These are phyloP conservation scores for Lasioglossum calceatum DNA, from an alignment of 2,888 invertebrate genomes.

Conservation along the genomic window DNA sequence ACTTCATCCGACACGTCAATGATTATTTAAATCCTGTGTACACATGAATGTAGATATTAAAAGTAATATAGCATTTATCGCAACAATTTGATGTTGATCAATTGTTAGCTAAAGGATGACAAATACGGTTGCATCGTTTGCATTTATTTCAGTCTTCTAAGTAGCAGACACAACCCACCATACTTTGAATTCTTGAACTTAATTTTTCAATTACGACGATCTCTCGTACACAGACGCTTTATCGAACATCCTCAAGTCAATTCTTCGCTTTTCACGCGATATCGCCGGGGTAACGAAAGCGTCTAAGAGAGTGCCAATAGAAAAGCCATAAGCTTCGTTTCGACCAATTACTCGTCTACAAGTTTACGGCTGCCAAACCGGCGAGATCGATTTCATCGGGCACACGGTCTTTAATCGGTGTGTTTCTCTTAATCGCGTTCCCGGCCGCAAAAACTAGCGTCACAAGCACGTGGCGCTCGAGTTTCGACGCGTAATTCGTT, in stretches of 20 bases:
- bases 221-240: not conserved
- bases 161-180: no score
- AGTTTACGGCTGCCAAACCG: conserved; percentile 10
- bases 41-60: no score
- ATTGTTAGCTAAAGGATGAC: no score
- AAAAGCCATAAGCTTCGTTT: not conserved
- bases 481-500: conserved; percentile 31
- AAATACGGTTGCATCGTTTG: no score
- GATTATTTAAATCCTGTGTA: no score
- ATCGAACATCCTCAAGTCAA: not conserved
- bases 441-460: not conserved
- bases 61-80: no score
- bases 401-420: not conserved
- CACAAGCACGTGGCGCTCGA: conserved; percentile 8
- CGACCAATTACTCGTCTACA: not conserved
- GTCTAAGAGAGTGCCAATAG: not conserved
- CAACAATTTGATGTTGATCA: no score
- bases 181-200: not conserved
- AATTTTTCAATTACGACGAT: not conserved
- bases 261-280: not conserved
- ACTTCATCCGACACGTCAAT: no score
- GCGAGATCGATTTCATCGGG: not conserved
- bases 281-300: not conserved
- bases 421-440: conserved; percentile 7
- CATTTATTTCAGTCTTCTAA: no score